Evolutionary conservation across 2,888 invertebrate genomes (phyloP).

Genomic region (Polyommatus iphigenia): DNA sequence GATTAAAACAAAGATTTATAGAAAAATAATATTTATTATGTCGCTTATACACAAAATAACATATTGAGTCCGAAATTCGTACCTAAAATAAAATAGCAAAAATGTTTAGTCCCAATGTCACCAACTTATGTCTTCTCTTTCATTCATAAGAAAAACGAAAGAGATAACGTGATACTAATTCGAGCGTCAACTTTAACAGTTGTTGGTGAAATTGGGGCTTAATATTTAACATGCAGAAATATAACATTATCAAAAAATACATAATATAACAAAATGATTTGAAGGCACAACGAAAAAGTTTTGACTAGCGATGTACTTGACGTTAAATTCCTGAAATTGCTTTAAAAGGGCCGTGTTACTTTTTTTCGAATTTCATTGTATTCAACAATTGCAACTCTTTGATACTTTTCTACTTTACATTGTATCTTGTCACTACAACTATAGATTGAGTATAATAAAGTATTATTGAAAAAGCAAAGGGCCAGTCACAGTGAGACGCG

Average conservation of each 20-base stretch:
- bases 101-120: no score
- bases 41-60: conserved; percentile 39
- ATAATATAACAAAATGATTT: conserved; percentile 14
- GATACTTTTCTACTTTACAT: background rate
- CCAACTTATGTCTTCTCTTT: no score
- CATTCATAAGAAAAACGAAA: no score
- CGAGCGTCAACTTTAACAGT: no score
- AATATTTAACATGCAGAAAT: conserved; percentile 11
- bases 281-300: background rate
- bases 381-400: background rate
- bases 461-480: background rate
- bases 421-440: background rate
- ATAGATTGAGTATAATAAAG: background rate
- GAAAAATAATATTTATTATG: conserved; percentile 32
- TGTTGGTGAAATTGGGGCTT: no score
- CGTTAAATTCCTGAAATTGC: background rate
- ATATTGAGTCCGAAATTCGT: conserved; percentile 19
- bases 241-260: background rate
- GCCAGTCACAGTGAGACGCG: no score
- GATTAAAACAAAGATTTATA: conserved; percentile 5
- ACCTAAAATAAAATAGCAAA: background rate
- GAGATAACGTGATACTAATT: no score
- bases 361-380: background rate
- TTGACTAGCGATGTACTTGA: conserved; percentile 24
- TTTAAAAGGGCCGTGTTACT: background rate